Percentiles rank a stretch among this genome's conserved stretches.
Conservation (phyloP, 2,113 vertebrate species). For the Notothenia coriiceps region DNA sequence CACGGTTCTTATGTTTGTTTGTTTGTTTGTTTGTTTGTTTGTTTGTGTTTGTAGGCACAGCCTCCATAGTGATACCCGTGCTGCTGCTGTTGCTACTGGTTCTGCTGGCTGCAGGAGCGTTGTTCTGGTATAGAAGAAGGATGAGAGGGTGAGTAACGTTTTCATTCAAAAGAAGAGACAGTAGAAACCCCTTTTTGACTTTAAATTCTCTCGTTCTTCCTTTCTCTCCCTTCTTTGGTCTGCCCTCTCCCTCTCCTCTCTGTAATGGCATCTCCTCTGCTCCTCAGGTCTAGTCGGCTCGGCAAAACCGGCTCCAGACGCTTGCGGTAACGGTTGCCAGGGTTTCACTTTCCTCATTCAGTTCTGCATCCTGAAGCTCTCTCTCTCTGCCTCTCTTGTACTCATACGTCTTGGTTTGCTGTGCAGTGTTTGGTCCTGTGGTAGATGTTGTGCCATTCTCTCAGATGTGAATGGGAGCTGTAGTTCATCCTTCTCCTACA, state of each 20-base stretch:
- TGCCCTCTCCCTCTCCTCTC: constrained; percentile 55
- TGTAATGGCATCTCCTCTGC: constrained; percentile 79
- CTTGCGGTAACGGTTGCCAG: constrained; percentile 84
- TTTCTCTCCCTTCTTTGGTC: constrained; percentile 13
- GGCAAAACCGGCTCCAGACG: constrained; percentile 81
- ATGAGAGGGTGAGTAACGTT: constrained; percentile 90
- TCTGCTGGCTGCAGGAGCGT: constrained; percentile 84
- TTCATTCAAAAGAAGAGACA: not conserved
- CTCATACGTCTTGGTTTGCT: constrained; percentile 64
- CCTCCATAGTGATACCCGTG: constrained; percentile 90
- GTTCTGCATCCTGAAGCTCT: constrained; percentile 50
- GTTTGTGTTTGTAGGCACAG: constrained; percentile 81
- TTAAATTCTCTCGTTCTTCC: not conserved
- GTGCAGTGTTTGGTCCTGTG: constrained; percentile 72
- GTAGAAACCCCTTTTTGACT: constrained; percentile 16
- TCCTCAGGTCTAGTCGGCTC: constrained; percentile 85
- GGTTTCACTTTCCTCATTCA: constrained; percentile 56
- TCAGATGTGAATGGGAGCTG: constrained; percentile 42
- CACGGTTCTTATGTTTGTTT: not conserved
- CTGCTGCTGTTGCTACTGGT: constrained; percentile 87
- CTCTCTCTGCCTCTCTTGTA: constrained; percentile 36
- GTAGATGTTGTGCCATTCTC: constrained; percentile 62
- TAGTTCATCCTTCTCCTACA: constrained; percentile 28
- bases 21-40: constrained; percentile 17
- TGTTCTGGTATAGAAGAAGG: constrained; percentile 93